Percentiles rank a stretch among this genome's conserved stretches.
phyloP scores from a whole-genome alignment of 2,113 vertebrate genomes.

The Cinclus mexicanus region DNA sequence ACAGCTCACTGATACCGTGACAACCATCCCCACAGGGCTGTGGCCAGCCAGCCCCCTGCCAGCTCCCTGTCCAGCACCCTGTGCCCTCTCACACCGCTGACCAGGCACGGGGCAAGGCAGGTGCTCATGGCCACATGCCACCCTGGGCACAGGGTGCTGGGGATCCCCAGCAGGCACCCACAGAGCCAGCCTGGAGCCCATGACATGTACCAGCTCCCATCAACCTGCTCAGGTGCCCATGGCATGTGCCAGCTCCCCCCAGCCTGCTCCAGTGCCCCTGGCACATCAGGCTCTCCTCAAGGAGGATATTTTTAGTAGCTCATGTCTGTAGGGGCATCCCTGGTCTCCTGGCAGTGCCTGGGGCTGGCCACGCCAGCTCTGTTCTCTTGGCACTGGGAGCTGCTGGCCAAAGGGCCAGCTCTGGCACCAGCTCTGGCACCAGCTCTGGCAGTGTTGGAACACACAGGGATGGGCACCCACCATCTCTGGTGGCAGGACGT shows the following conservation, averaged over 20 bases:
- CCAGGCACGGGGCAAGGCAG: accelerated
- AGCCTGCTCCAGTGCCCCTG: accelerated
- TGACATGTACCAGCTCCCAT: too few species aligned
- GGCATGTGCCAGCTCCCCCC: accelerated
- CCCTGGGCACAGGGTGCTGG: too few species aligned
- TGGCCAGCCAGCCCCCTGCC: background rate
- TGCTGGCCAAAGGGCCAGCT: background rate
- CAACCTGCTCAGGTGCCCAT: background rate
- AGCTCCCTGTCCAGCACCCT: background rate
- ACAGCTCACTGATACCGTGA: background rate
- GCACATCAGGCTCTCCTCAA: background rate
- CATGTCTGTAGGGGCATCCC: background rate
- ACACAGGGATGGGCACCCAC: accelerated
- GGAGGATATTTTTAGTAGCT: background rate
- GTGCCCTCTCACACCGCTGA: background rate
- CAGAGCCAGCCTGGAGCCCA: background rate
- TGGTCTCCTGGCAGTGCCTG: background rate
- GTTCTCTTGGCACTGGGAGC: background rate
- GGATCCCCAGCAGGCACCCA: accelerated
- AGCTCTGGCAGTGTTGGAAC: background rate
- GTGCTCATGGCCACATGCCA: background rate
- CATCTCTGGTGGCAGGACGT: background rate
- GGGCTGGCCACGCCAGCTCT: background rate
- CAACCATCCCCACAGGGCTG: background rate
- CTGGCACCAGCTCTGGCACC: background rate